Percentiles rank a stretch among this genome's conserved stretches.
phyloP scores from a whole-genome alignment of 2,888 invertebrate genomes.

The Lasioglossum malachurum region DNA sequence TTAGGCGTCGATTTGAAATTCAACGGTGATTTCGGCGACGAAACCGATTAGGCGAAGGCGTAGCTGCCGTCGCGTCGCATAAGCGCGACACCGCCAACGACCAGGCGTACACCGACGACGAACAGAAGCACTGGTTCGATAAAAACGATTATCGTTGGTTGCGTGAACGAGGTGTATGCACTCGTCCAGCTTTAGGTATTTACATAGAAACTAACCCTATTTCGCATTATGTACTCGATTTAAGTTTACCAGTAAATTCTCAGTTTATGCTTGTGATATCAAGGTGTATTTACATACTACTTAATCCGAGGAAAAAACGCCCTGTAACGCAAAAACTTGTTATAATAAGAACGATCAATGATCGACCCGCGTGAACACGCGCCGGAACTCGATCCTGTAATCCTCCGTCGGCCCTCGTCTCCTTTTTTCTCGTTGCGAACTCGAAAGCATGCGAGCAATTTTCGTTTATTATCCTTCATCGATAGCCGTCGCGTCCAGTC shows the following conservation, averaged over 20 bases:
- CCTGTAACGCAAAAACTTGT: constrained; percentile 78
- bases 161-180: constrained; percentile 81
- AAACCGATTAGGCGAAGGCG: not conserved
- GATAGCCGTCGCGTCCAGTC: not conserved
- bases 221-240: constrained; percentile 82
- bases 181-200: constrained; percentile 79
- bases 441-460: not conserved
- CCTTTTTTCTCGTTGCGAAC: not conserved
- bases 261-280: constrained; percentile 82
- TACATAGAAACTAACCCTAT: constrained; percentile 84
- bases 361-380: constrained; percentile 75
- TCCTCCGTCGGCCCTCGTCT: not conserved
- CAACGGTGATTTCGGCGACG: not conserved
- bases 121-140: constrained; percentile 82
- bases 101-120: constrained; percentile 72
- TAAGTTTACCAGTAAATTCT: constrained; percentile 82
- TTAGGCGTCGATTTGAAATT: not conserved
- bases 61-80: constrained; percentile 10
- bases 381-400: constrained; percentile 65
- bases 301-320: constrained; percentile 83
- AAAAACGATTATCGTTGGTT: constrained; percentile 83
- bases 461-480: not conserved
- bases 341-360: constrained; percentile 78
- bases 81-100: constrained; percentile 56
- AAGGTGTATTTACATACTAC: constrained; percentile 84